A percentile compares a stretch with the other conserved stretches of the same genome.
phyloP scores from a whole-genome alignment of 2,888 invertebrate genomes.

The Pyralis farinalis region DNA sequence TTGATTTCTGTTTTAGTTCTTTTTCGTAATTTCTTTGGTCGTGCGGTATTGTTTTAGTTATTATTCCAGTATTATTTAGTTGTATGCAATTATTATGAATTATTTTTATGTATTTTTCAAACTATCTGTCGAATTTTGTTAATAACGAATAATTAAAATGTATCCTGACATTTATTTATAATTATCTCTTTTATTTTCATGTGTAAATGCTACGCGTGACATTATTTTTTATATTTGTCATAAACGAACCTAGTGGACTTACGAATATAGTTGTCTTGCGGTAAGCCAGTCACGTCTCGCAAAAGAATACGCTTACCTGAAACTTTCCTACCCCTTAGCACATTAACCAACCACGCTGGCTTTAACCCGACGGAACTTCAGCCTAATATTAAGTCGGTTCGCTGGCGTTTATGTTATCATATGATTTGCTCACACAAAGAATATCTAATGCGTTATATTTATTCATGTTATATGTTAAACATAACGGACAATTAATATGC shows the following conservation, averaged over 20 bases:
- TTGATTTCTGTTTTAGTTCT: slow-evolving; percentile 8
- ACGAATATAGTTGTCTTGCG: slow-evolving; percentile 32
- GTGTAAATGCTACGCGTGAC: slow-evolving; percentile 16
- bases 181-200: not conserved
- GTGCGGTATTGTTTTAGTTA: no score
- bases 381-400: slow-evolving; percentile 36
- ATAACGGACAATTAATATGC: slow-evolving; percentile 4
- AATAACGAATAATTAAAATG: no score
- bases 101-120: slow-evolving; percentile 15
- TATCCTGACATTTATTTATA: not conserved
- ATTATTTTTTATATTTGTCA: slow-evolving; percentile 33
- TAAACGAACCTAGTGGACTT: slow-evolving; percentile 26
- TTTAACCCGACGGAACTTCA: slow-evolving; percentile 43
- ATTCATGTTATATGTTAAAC: slow-evolving; percentile 5
- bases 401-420: slow-evolving; percentile 21
- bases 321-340: slow-evolving; percentile 75
- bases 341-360: slow-evolving; percentile 65
- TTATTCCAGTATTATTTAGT: no score
- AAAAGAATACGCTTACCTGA: slow-evolving; percentile 77
- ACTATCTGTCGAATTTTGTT: no score
- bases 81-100: no score
- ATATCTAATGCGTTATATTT: slow-evolving; percentile 12
- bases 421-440: slow-evolving; percentile 11
- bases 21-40: slow-evolving; percentile 6
- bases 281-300: slow-evolving; percentile 67